Evolutionary conservation across 2,113 vertebrate genomes (phyloP), one percentile per base, ranked within the genome.

Genomic region (Chionomys nivalis): DNA sequence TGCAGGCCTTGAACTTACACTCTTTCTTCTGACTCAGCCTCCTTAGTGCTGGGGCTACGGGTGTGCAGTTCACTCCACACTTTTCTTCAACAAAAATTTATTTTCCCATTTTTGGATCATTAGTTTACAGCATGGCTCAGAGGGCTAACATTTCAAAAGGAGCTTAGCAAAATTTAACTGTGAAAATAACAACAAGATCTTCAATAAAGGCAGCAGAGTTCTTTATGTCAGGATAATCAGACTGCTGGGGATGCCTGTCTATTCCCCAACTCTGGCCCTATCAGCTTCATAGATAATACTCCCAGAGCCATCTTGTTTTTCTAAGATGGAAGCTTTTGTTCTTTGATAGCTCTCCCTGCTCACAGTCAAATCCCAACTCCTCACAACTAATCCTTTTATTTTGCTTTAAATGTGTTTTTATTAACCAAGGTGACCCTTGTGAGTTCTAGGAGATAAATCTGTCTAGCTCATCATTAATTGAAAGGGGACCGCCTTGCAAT

Each of bases 331-430:
- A 42, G 28, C 42, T 61, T 58, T 95, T 95, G 61, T 96, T 96
- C 75, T 90, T 95, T 91, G 73, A 96, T 95, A 65, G 82, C 94
- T 94, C n/a, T 93, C 39, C 17, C 47, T 94, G 49, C 83, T 96
- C n/a, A 91, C 7, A 91, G 55, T 92, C 33, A 98, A 96, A 95
- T 97, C 78, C 93, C 91, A 90, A 10, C 28, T 79, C 96, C 83
- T 78, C 89, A 21, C 58, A 93, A 90, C 63, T 58, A 95, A 95
- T 94, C 77, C 44, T 76, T 93, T 86, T 89, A 55, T 61, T 61
- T 72, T 96, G 21, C 44, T 95, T 95, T 72, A 89, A 76, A 75
- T 94, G 44, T n/a, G 65, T 44, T 87, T 87, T 70, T 70, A 70
- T 72, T 82, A 89, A 70, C 28, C 92, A 87, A 91, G 39, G 36